Conservation (phyloP, 23 tunicate species). For the Phallusia fumigata region DNA sequence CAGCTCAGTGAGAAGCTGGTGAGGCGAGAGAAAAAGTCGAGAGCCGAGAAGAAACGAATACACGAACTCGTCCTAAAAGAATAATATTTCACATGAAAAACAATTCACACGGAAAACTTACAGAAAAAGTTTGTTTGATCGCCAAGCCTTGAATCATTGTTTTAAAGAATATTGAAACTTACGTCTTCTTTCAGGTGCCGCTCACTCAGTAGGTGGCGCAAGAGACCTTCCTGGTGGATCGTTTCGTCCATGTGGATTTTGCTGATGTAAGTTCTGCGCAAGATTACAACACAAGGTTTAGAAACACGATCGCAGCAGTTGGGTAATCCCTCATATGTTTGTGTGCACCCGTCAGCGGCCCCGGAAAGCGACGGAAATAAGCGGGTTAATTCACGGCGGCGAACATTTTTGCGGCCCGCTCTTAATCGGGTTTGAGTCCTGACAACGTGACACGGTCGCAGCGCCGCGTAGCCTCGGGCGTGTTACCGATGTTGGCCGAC, state of each 20-base stretch:
- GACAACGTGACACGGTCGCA: background rate
- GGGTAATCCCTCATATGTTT: background rate
- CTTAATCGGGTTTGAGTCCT: background rate
- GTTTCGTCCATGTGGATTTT: slow-evolving; percentile 13
- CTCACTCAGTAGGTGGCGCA: slow-evolving; percentile 71
- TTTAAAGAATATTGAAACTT: slow-evolving; percentile 15
- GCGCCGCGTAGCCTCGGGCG: background rate
- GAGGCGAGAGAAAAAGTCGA: slow-evolving; percentile 68
- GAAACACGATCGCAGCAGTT: background rate
- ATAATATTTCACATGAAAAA: slow-evolving; percentile 2
- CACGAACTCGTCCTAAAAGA: slow-evolving; percentile 54
- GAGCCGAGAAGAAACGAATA: slow-evolving; percentile 88
- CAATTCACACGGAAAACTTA: background rate
- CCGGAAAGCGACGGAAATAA: background rate
- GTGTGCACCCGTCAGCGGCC: background rate
- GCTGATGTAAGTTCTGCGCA: no score
- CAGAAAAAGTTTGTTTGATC: background rate
- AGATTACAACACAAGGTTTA: no score
- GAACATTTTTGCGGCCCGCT: background rate
- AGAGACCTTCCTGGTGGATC: slow-evolving; percentile 72
- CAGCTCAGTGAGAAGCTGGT: slow-evolving; percentile 70
- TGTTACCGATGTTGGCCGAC: slow-evolving; percentile 6
- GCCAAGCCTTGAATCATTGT: background rate
- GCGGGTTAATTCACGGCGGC: slow-evolving; percentile 7
- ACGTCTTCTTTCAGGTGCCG: slow-evolving; percentile 42